phyloP scores from a whole-genome alignment of 2,113 vertebrate genomes.

The Platycercus adscitus region DNA sequence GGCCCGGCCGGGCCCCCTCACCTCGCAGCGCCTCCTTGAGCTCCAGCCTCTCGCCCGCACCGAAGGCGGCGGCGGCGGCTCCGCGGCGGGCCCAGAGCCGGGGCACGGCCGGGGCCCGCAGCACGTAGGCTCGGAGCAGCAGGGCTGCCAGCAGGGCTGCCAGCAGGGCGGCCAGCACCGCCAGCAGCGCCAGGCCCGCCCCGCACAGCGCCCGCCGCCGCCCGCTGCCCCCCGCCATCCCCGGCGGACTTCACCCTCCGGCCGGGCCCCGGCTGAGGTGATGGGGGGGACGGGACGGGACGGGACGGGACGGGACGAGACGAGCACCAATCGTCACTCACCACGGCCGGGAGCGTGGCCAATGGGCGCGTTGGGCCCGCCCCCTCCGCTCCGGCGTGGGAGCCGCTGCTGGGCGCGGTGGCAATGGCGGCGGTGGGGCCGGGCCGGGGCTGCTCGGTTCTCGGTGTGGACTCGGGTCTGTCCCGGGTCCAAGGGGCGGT shows the following conservation, averaged over 20 bases:
- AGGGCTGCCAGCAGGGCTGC: not conserved
- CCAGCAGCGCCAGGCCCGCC: not conserved
- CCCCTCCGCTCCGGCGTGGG: not conserved
- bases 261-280: not conserved
- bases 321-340: not conserved
- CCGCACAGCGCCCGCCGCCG: not conserved
- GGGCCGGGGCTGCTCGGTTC: too few relatives aligned
- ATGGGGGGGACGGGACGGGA: too few relatives aligned
- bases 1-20: slow-evolving; percentile 22
- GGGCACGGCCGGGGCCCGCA: not conserved
- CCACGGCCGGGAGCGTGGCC: rapidly evolving
- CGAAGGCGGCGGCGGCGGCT: not conserved
- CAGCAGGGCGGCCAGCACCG: not conserved
- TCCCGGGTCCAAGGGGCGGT: not conserved
- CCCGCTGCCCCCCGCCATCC: not conserved
- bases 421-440: not conserved
- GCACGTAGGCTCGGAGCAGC: slow-evolving; percentile 23
- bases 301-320: too few relatives aligned
- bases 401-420: rapidly evolving
- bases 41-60: slow-evolving; percentile 25
- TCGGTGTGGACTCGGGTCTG: too few relatives aligned
- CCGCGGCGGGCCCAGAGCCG: not conserved
- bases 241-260: rapidly evolving
- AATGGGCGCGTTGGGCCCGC: not conserved
- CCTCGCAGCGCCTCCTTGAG: slow-evolving; percentile 73